Percentiles rank a stretch among this genome's conserved stretches.
phyloP scores from a whole-genome alignment of 2,888 invertebrate species.

The Zhengitettix transpicula region DNA sequence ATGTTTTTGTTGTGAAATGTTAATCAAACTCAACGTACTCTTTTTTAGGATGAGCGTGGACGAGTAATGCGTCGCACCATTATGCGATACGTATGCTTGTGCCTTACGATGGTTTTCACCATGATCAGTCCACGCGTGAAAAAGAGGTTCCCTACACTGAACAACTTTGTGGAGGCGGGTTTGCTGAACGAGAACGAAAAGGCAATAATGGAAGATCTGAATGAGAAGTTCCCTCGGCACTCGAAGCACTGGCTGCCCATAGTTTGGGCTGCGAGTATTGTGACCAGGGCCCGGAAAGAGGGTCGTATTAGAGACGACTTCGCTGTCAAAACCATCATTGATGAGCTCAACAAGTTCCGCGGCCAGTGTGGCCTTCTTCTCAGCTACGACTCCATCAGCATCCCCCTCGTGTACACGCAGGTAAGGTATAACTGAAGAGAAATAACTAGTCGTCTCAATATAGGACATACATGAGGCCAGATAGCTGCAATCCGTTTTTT shows the following conservation, averaged over 20 bases:
- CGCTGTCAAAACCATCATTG: conserved; percentile 79
- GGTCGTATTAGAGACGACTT: conserved; percentile 81
- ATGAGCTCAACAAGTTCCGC: conserved; percentile 71
- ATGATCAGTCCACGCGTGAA: conserved; percentile 79
- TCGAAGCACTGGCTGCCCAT: conserved; percentile 84
- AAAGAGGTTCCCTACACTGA: conserved; percentile 69
- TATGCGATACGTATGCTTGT: conserved; percentile 66
- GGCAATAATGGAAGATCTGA: conserved; percentile 57
- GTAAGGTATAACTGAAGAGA: too few relatives aligned
- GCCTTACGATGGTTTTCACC: conserved; percentile 72
- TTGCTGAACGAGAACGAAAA: conserved; percentile 67
- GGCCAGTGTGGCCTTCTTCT: conserved; percentile 60
- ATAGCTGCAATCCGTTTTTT: too few relatives aligned
- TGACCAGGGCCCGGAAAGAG: conserved; percentile 77
- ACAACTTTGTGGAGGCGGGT: conserved; percentile 73
- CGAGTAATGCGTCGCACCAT: conserved; percentile 68
- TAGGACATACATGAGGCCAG: too few relatives aligned
- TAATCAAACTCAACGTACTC: not conserved
- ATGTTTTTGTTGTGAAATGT: too few relatives aligned
- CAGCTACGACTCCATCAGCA: conserved; percentile 61
- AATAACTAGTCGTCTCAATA: too few relatives aligned
- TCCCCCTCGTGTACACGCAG: conserved; percentile 72
- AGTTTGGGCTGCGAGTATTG: conserved; percentile 81
- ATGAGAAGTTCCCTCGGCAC: conserved; percentile 65
- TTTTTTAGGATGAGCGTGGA: conserved; percentile 51